Conservation (phyloP, 2,797 vertebrate species). For the Spatula clypeata region DNA sequence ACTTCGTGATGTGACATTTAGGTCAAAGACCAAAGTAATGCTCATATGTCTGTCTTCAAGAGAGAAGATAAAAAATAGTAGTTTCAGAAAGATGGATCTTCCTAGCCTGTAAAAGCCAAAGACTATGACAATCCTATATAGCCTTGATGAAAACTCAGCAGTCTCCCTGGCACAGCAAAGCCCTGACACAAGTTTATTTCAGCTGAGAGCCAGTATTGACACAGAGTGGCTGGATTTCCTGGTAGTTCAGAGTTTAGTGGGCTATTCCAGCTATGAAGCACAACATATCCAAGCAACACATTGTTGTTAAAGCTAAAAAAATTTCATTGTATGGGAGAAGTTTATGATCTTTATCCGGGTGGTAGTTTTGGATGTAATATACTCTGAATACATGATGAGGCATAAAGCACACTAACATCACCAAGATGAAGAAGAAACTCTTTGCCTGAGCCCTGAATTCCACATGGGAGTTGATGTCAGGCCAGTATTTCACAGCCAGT, state of each 20-base stretch:
- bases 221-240: background rate
- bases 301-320: slow-evolving; percentile 80
- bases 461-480: slow-evolving; percentile 60
- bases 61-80: background rate
- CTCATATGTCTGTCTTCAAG: background rate
- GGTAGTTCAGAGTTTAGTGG: slow-evolving; percentile 13
- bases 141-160: background rate
- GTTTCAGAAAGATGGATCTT: background rate
- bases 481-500: slow-evolving; percentile 66
- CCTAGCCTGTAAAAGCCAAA: background rate
- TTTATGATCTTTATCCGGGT: background rate
- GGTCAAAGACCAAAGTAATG: background rate
- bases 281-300: slow-evolving; percentile 86
- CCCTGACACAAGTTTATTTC: background rate
- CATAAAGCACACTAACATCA: slow-evolving; percentile 82
- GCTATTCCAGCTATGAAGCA: slow-evolving; percentile 76
- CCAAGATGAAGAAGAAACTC: slow-evolving; percentile 81
- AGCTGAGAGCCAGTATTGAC: background rate
- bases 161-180: background rate
- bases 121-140: background rate
- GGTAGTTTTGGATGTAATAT: slow-evolving; percentile 77
- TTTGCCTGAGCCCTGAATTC: slow-evolving; percentile 86
- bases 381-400: slow-evolving; percentile 82
- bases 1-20: background rate
- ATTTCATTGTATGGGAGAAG: slow-evolving; percentile 80